A percentile compares a stretch with the other conserved stretches of the same genome.
These are phyloP conservation scores for Hyperoodon ampullatus DNA, from an alignment of 2,113 vertebrate genomes.

Conservation along the genomic window DNA sequence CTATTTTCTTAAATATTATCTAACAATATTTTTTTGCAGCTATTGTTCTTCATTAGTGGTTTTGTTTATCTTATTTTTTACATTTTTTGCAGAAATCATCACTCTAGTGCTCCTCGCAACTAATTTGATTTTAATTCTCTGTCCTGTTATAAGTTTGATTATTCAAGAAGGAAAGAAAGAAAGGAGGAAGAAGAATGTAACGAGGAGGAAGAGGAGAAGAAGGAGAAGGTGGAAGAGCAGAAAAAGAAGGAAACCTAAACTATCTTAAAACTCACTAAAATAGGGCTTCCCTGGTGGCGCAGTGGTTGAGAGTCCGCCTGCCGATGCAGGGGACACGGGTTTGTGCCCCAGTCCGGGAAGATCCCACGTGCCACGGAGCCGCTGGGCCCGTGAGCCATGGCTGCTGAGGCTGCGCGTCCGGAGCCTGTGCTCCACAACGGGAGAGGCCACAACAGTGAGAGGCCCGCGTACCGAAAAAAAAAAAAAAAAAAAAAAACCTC, in stretches of 20 bases:
- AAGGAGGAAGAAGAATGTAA: not conserved
- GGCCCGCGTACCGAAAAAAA: too few relatives aligned
- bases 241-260: not conserved
- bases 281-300: too few relatives aligned
- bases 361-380: too few relatives aligned
- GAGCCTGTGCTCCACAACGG: too few relatives aligned
- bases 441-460: too few relatives aligned
- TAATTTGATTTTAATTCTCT: slow-evolving; percentile 9
- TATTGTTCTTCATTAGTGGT: not conserved
- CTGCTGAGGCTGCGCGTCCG: too few relatives aligned
- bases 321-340: too few relatives aligned
- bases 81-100: not conserved
- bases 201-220: not conserved
- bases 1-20: not conserved
- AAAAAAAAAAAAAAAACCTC: too few relatives aligned
- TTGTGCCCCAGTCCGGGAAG: too few relatives aligned
- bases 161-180: not conserved
- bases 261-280: not conserved
- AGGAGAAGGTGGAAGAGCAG: not conserved
- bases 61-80: not conserved
- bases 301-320: too few relatives aligned
- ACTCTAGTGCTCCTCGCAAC: not conserved
- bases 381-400: too few relatives aligned
- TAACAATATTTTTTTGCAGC: not conserved
- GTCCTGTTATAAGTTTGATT: not conserved